Evolutionary conservation across 2,888 invertebrate genomes (phyloP), one percentile per base, ranked within the genome.

Genomic region (Synanthedon myopaeformis): DNA sequence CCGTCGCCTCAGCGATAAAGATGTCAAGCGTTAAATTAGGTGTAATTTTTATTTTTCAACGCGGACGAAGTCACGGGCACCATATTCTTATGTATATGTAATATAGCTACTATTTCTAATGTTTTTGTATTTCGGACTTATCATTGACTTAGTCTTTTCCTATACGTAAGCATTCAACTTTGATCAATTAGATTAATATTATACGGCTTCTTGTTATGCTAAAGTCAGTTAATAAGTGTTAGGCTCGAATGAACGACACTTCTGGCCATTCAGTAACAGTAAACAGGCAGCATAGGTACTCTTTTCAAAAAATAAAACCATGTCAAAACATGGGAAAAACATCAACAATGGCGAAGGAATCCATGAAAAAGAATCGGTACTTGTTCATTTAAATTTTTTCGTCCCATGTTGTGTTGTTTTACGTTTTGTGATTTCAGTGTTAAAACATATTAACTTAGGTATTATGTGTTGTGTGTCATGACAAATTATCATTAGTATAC

Each of bases 101-200:
- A 35, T 35, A 35, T 35, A 35, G 35, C 28, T 2, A 28, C 28
- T 28, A 28, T 28, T 8, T 6, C 10, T 35, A 35, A 10, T 35
- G 35, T 35, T 35, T 35, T 35, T 35, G 35, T 35, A 10, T 14
- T 45, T 45, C 45, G n/a, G 13, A 45, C 6, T 23, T 23, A 23
- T 23, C 23, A 23, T 23, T 23, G 23, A 23, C 23, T 45, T 45
- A 14, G 45, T 45, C 45, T 14, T 49, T 49, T 23, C 17, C 59
- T 61, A 66, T 63, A 67, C 63, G 49, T 49, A 49, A 49, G 23
- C 45, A 45, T 45, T 13, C 45, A 49, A 49, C 49, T 68, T 35
- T 69, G 73, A 83, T 82, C 82, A 84, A 86, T 84, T 82, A 71
- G 82, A 85, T 86, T 86, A 82, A 74, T 73, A 66, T 60, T 63